These are phyloP conservation scores for Phaethornis superciliosus DNA, from an alignment of 2,113 vertebrate species.

Conservation along the genomic window DNA sequence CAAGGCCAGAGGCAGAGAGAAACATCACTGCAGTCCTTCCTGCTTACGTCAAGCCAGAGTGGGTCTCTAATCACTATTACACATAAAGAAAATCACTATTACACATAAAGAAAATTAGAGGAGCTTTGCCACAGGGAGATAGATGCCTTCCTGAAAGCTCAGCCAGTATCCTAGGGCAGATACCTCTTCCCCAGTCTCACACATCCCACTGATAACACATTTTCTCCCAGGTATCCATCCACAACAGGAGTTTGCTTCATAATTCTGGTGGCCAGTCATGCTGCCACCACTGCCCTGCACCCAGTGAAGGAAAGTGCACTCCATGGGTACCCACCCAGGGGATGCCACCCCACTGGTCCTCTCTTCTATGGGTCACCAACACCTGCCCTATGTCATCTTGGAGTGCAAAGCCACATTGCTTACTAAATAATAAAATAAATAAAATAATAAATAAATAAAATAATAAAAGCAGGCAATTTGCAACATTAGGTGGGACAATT, in stretches of 20 bases:
- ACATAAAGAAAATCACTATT: accelerated
- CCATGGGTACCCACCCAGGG: neutral
- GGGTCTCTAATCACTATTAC: neutral
- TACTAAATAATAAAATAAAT: too few species aligned
- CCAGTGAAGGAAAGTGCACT: accelerated
- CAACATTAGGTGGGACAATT: neutral
- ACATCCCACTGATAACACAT: too few species aligned
- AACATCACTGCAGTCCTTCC: neutral
- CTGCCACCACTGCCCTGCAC: neutral
- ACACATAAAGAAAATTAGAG: accelerated
- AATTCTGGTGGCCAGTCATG: neutral
- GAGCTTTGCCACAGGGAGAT: neutral
- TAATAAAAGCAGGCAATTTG: neutral
- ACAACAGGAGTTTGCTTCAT: neutral
- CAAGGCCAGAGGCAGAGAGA: neutral
- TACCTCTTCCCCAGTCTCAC: neutral
- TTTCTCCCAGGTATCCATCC: neutral
- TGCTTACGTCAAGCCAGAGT: accelerated
- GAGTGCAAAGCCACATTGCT: too few species aligned
- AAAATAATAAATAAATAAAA: too few species aligned
- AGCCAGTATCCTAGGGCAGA: neutral
- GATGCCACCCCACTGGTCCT: too few species aligned
- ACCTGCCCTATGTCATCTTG: neutral
- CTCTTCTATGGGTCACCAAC: accelerated
- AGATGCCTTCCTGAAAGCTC: neutral